Evolutionary conservation across 2,113 vertebrate species (phyloP).

Genomic region (Ageneiosus marmoratus): DNA sequence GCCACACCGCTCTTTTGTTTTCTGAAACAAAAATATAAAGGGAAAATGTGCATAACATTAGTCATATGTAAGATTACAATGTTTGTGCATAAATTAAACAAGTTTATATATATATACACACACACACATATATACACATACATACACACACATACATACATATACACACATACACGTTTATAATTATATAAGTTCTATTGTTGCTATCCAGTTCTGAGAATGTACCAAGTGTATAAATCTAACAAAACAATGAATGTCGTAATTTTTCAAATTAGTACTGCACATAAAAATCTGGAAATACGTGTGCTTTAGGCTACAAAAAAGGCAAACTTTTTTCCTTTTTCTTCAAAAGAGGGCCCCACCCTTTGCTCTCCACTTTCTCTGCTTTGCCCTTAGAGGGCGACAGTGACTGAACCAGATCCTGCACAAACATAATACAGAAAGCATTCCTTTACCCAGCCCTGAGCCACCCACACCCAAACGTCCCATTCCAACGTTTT

Average conservation of each 20-base stretch:
- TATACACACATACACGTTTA: too few species aligned
- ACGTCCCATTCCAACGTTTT: not conserved
- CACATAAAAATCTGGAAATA: not conserved
- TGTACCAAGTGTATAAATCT: too few species aligned
- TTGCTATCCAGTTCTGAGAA: not conserved
- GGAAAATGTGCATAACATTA: not conserved
- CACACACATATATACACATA: too few species aligned
- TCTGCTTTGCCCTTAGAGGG: conserved; percentile 48
- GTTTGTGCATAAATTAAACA: not conserved
- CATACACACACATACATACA: too few species aligned
- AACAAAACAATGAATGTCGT: not conserved
- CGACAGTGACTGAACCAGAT: conserved; percentile 37
- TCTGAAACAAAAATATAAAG: conserved; percentile 52
- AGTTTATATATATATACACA: too few species aligned
- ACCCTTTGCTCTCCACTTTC: conserved; percentile 36
- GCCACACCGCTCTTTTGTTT: conserved; percentile 59
- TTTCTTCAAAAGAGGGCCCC: conserved; percentile 39
- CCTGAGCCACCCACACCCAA: conserved; percentile 17
- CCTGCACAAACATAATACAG: conserved; percentile 20
- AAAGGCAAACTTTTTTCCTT: conserved; percentile 14
- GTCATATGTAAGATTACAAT: not conserved
- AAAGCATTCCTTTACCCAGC: conserved; percentile 21
- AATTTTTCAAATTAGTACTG: not conserved
- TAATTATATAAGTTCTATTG: too few species aligned
- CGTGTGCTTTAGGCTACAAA: conserved; percentile 1